Evolutionary conservation across 2,113 vertebrate genomes (phyloP).

Genomic region (Ariopsis seemanni): DNA sequence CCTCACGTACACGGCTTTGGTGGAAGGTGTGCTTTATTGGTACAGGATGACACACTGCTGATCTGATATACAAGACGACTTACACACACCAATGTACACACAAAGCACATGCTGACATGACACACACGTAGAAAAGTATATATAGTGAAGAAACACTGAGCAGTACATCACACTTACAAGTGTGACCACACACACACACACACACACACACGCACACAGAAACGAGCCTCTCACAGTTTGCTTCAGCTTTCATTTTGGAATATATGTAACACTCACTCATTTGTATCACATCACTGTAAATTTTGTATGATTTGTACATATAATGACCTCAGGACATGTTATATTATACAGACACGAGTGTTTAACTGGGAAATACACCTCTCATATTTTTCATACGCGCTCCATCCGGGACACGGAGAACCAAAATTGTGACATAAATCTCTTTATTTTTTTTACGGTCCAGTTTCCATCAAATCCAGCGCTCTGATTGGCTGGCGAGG

Average conservation of each 20-base stretch:
- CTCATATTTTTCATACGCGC: not conserved
- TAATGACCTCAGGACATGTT: not conserved
- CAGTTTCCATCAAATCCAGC: too few species aligned
- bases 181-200: not conserved
- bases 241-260: not conserved
- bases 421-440: too few species aligned
- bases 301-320: not conserved
- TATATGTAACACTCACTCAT: not conserved
- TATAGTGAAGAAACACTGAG: constrained; percentile 1
- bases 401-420: too few species aligned
- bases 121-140: not conserved
- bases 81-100: constrained; percentile 51
- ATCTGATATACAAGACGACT: constrained; percentile 40
- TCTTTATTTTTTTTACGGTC: too few species aligned
- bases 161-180: constrained; percentile 1
- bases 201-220: not conserved
- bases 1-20: constrained; percentile 40
- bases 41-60: constrained; percentile 39
- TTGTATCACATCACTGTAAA: not conserved
- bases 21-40: constrained; percentile 39
- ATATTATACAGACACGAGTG: not conserved
- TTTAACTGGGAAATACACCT: too few species aligned
- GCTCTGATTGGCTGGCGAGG: too few species aligned
- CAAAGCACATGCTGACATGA: constrained; percentile 26
- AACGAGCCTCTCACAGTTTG: not conserved